Percentiles rank a stretch among this genome's conserved stretches.
These are phyloP conservation scores for Porites rus DNA, from an alignment of 92 coral and sea anemone genomes.

Conservation along the genomic window DNA sequence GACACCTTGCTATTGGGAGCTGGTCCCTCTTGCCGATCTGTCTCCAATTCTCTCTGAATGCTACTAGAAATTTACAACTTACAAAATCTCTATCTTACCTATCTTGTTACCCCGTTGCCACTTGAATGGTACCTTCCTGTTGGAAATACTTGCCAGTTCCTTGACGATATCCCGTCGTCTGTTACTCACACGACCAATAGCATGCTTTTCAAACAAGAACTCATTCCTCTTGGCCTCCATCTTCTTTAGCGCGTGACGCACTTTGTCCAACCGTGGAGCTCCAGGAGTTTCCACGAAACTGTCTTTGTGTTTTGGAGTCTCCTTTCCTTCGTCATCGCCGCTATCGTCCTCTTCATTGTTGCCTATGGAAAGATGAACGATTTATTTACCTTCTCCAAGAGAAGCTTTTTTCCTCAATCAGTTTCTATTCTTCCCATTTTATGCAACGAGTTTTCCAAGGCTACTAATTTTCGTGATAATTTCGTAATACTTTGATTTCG, in stretches of 20 bases:
- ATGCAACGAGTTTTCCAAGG: too few species aligned
- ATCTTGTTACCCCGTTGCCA: constrained; percentile 99
- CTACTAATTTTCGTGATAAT: too few species aligned
- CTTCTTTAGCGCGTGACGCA: constrained; percentile 72
- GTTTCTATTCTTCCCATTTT: too few species aligned
- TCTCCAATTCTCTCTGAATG: too few species aligned
- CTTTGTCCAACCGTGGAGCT: constrained; percentile 69
- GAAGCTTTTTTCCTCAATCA: too few species aligned
- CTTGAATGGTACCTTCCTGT: constrained; percentile 95
- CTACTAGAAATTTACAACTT: neutral
- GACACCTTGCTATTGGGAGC: too few species aligned
- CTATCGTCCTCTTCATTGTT: constrained; percentile 29
- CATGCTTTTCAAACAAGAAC: constrained; percentile 73
- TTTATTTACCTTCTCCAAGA: neutral
- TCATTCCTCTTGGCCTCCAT: constrained; percentile 71
- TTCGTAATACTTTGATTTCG: too few species aligned
- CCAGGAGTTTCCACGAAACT: constrained; percentile 59
- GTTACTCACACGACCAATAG: constrained; percentile 86
- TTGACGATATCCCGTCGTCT: constrained; percentile 91
- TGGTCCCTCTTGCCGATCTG: too few species aligned
- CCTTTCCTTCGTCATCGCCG: constrained; percentile 42
- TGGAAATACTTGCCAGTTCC: constrained; percentile 89
- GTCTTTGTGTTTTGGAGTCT: constrained; percentile 54
- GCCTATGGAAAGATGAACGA: neutral
- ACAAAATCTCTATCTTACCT: constrained; percentile 52